A percentile compares a stretch with the other conserved stretches of the same genome.
phyloP scores from a whole-genome alignment of 2,113 vertebrate genomes.

The Perca flavescens region DNA sequence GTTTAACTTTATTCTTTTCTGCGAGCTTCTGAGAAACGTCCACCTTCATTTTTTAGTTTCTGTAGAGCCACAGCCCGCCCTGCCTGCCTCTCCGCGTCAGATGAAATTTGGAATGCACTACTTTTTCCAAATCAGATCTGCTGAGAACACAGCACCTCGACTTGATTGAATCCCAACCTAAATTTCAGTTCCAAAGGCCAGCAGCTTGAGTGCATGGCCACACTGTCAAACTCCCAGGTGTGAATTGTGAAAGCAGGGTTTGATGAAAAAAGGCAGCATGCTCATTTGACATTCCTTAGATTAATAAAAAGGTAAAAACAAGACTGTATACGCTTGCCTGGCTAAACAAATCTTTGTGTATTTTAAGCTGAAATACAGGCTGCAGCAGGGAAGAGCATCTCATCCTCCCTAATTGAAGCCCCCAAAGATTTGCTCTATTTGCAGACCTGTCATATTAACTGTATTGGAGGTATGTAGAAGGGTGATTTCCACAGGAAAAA shows the following conservation, averaged over 20 bases:
- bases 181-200: constrained; percentile 38
- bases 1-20: constrained; percentile 12
- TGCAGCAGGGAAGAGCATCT: neutral
- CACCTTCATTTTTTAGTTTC: constrained; percentile 31
- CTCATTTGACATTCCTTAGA: constrained; percentile 13
- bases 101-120: constrained; percentile 45
- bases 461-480: neutral
- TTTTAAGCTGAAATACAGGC: neutral
- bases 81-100: constrained; percentile 34
- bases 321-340: neutral
- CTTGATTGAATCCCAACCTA: constrained; percentile 54
- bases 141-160: constrained; percentile 57
- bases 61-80: neutral
- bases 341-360: neutral
- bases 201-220: neutral
- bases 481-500: neutral
- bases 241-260: constrained; percentile 1
- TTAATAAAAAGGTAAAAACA: constrained; percentile 3
- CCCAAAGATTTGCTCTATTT: constrained; percentile 42
- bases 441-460: constrained; percentile 34
- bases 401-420: constrained; percentile 40
- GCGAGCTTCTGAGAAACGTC: constrained; percentile 22
- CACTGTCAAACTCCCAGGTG: constrained; percentile 3
- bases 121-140: constrained; percentile 63
- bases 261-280: constrained; percentile 23